These are phyloP conservation scores for Melitaea athalia DNA, from an alignment of 2,888 invertebrate genomes.

Conservation along the genomic window DNA sequence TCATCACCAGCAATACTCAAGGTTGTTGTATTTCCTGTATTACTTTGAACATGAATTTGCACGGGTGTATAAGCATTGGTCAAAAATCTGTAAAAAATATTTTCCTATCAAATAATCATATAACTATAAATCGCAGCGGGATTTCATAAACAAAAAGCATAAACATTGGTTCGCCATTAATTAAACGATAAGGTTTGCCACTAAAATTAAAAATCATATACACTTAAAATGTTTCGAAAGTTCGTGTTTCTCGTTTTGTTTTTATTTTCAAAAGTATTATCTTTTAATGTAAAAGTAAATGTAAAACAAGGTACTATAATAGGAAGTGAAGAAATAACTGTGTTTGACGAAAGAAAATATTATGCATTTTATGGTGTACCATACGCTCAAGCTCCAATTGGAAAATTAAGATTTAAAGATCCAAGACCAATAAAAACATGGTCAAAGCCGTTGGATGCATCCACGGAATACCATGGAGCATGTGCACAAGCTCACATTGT, in stretches of 20 bases:
- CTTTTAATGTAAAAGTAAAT: slow-evolving; percentile 55
- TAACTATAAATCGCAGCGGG: not conserved
- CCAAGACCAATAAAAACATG: slow-evolving; percentile 64
- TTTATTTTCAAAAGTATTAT: slow-evolving; percentile 39
- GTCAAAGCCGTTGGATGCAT: slow-evolving; percentile 81
- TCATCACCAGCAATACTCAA: slow-evolving; percentile 53
- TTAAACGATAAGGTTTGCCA: slow-evolving; percentile 23
- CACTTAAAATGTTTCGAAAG: slow-evolving; percentile 44
- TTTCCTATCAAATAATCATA: not conserved
- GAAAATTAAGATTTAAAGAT: slow-evolving; percentile 66
- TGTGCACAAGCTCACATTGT: slow-evolving; percentile 85
- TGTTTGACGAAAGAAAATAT: slow-evolving; percentile 57
- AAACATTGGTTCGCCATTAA: slow-evolving; percentile 26
- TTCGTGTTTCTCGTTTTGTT: slow-evolving; percentile 44
- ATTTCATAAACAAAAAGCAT: slow-evolving; percentile 20
- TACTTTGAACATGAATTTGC: slow-evolving; percentile 52
- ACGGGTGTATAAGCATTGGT: slow-evolving; percentile 54
- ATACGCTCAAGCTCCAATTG: slow-evolving; percentile 65
- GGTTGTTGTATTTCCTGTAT: slow-evolving; percentile 54
- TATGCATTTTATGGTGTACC: slow-evolving; percentile 72
- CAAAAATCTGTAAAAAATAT: slow-evolving; percentile 62
- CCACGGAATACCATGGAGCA: slow-evolving; percentile 68
- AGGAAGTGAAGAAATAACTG: slow-evolving; percentile 54
- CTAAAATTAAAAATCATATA: not conserved
- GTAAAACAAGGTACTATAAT: slow-evolving; percentile 60